A percentile compares a stretch with the other conserved stretches of the same genome.
Evolutionary conservation across 2,888 invertebrate genomes (phyloP).

Genomic region (Drosophila robusta): DNA sequence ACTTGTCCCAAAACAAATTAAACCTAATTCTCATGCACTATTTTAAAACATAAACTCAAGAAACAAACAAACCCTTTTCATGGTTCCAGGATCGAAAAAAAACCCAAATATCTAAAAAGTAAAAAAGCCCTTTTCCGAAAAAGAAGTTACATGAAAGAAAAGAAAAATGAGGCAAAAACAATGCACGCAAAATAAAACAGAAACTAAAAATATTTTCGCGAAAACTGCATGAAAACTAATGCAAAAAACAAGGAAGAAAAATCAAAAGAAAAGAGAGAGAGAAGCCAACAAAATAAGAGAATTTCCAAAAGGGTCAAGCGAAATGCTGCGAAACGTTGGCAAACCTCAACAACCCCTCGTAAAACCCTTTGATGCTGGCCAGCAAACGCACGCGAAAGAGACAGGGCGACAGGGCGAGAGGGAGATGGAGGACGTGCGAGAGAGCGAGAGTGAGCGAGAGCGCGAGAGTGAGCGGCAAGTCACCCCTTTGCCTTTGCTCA

Average conservation of each 20-base stretch:
- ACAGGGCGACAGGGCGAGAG: background rate
- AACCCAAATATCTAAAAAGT: background rate
- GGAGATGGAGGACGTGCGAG: background rate
- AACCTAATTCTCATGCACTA: background rate
- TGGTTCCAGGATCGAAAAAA: background rate
- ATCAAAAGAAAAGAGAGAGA: background rate
- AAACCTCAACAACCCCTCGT: slow-evolving; percentile 65
- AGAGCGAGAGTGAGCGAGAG: slow-evolving; percentile 1
- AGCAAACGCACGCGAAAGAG: background rate
- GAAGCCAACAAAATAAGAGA: background rate
- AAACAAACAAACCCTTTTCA: background rate
- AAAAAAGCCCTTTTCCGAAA: slow-evolving; percentile 1
- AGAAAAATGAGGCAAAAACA: slow-evolving; percentile 34
- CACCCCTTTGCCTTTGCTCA: slow-evolving; percentile 55
- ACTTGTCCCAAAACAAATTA: too few species aligned
- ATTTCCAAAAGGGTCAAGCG: slow-evolving; percentile 23
- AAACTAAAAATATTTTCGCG: slow-evolving; percentile 53
- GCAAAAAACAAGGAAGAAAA: slow-evolving; percentile 35
- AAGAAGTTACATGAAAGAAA: background rate
- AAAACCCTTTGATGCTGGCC: slow-evolving; percentile 67
- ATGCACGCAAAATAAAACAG: slow-evolving; percentile 18
- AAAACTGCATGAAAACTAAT: slow-evolving; percentile 62
- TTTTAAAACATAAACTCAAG: background rate
- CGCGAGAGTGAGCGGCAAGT: slow-evolving; percentile 19
- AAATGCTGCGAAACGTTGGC: slow-evolving; percentile 3